Conservation (phyloP, 2,113 vertebrate genomes). For the Callospermophilus lateralis region DNA sequence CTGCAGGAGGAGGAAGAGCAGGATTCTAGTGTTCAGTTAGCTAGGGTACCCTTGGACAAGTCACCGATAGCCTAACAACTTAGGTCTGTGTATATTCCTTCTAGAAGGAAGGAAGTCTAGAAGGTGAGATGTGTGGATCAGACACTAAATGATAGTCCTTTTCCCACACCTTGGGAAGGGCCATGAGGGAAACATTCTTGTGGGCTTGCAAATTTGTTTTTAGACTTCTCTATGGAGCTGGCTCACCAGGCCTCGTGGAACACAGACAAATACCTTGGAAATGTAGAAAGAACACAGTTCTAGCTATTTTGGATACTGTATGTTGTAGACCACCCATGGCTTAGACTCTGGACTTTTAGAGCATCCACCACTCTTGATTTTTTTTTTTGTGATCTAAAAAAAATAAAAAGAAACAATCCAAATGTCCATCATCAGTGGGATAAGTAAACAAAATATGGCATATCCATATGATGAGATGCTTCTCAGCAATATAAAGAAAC, state of each 20-base stretch:
- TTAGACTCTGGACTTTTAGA: neutral
- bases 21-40: neutral
- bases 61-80: neutral
- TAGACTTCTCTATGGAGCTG: neutral
- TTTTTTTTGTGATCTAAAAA: neutral
- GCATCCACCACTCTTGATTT: neutral
- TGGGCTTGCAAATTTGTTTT: slow-evolving; percentile 19
- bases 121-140: neutral
- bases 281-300: slow-evolving; percentile 4
- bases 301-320: slow-evolving; percentile 43
- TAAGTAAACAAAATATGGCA: neutral
- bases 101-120: neutral
- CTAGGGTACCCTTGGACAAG: neutral
- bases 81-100: neutral
- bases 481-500: neutral
- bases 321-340: slow-evolving; percentile 46
- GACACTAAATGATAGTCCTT: neutral
- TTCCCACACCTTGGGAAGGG: neutral
- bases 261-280: slow-evolving; percentile 49
- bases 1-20: neutral
- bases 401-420: neutral
- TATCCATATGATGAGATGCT: neutral
- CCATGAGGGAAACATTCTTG: slow-evolving; percentile 40
- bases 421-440: neutral
- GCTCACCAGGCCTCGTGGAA: neutral